Percentiles rank a stretch among this genome's conserved stretches.
phyloP scores from a whole-genome alignment of 2,113 vertebrate genomes.

The Mixornis gularis region DNA sequence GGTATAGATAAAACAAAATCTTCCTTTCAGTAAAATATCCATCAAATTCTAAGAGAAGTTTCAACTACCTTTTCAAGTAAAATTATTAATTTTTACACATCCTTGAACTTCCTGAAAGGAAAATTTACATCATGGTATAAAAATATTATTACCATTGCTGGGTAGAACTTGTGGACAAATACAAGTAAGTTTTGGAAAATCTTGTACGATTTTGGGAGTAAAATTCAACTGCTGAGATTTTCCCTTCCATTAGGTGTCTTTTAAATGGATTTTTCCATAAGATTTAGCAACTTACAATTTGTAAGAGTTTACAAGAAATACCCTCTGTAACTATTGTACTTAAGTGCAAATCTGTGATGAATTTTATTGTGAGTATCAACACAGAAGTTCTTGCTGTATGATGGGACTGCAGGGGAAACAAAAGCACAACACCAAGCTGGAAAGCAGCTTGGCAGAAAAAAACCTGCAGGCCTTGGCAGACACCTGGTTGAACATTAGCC shows the following conservation, averaged over 20 bases:
- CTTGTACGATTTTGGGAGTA: neutral
- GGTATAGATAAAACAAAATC: neutral
- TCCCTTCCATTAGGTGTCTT: neutral
- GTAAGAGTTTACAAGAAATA: neutral
- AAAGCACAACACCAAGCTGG: rapidly evolving
- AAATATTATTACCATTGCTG: neutral
- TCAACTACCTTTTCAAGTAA: neutral
- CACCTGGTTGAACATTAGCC: neutral
- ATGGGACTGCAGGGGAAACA: rapidly evolving
- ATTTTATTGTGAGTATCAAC: neutral
- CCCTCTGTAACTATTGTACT: neutral
- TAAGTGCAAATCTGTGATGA: neutral
- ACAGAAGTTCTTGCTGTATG: neutral
- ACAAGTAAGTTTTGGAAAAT: neutral
- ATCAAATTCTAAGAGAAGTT: neutral
- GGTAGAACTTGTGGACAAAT: neutral
- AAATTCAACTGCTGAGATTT: neutral
- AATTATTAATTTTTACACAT: neutral
- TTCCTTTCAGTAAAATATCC: neutral
- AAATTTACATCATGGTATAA: neutral
- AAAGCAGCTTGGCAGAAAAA: neutral
- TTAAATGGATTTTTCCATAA: neutral
- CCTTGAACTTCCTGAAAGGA: neutral
- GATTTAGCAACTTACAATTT: neutral
- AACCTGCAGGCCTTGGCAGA: neutral